Base-by-base conservation (phyloP, 2,888 invertebrate genomes). In the Chrysotoxum bicinctum region DNA sequence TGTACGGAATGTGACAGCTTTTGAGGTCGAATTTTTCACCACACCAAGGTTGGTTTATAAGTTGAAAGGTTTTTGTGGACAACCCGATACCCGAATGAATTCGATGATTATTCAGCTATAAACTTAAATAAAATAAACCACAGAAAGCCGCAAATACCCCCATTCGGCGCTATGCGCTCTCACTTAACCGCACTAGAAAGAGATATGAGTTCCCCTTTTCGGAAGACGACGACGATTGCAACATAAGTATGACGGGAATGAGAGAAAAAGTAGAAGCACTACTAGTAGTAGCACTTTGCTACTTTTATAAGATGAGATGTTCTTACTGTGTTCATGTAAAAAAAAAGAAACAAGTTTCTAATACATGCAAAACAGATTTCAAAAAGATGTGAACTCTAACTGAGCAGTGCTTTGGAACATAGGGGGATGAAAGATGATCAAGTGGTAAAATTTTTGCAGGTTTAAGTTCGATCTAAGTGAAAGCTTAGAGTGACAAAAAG, bases 131-230 rank as follows among this genome's bases (percentile, higher is more conserved):
- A 48, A 83, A 83, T 50, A 50, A 72, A 73, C 56, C 56, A 58
- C 45, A 7, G 66, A 75, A 84, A 80, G 75, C 84, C 80, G 84
- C 84, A 84, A 76, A 72, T 56, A 74, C 40, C 52, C 21, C 48
- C 58, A 52, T 26, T 56, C 48, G 37, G 64, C 48, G 32, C 56
- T 62, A n/a, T 62, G 62, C 43, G 62, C 62, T 62, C 66, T 48
- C 66, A 21, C 45, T 66, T 45, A 62, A 32, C 64, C 50, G 64
- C 64, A 32, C 64, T 23, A 66, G 66, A 50, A 66, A 50, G 50
- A 66, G 66, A 45, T 64, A 14, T 35, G 32, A 64, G 50, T 66
- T 66, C 66, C 50, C 66, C 66, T 66, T 32, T 19, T 50, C 10
- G 21, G 50, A 21, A 14, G 19, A 45, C 21, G 23, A 45, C 21